Base-by-base conservation (phyloP, 2,888 invertebrate species). In the Agonopterix alstromeriana region DNA sequence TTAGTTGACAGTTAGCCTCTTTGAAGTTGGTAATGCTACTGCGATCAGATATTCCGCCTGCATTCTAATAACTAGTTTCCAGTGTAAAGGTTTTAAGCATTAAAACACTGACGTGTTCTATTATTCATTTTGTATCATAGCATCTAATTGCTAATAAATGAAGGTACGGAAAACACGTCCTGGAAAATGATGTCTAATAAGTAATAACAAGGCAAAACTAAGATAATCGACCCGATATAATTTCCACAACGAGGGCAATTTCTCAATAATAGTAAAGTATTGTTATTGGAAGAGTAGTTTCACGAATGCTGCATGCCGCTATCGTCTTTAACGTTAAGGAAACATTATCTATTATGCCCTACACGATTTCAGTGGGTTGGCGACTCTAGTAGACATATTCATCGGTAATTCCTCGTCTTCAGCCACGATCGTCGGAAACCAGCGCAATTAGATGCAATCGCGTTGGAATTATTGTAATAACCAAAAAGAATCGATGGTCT, bases 391-490 rank as follows among this genome's bases (percentile, higher is more conserved):
- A 70, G 68, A 70, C 70, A 63, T 71, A 73, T 71, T 67, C 61
- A 70, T 63, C 71, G 65, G 74, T 78, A 77, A 79, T 79, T 71
- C 66, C 62, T 73, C 66, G 70, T 74, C 63, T 70, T 73, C 66
- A 56, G 62, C 69, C 77, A 76, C 77, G 78, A 78, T 77, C 73
- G 63, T 76, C 76, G 77, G 81, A 77, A 83, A 83, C 72, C 71
- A 70, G 74, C 74, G 80, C 86, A 87, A 88, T 88, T 87, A 88
- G 79, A 76, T 73, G 76, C 76, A 82, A 82, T 88, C 82, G 82
- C 80, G 80, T 74, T 63, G 77, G 73, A 85, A 87, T 88, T 87
- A 88, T 88, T 87, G 81, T 88, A 87, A 87, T 88, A 84, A 88
- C 78, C 75, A 77, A 86, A 87, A 86, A 86, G 77, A 85, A 85